phyloP scores from a whole-genome alignment of 2,113 vertebrate species.

The Sylvietta virens region DNA sequence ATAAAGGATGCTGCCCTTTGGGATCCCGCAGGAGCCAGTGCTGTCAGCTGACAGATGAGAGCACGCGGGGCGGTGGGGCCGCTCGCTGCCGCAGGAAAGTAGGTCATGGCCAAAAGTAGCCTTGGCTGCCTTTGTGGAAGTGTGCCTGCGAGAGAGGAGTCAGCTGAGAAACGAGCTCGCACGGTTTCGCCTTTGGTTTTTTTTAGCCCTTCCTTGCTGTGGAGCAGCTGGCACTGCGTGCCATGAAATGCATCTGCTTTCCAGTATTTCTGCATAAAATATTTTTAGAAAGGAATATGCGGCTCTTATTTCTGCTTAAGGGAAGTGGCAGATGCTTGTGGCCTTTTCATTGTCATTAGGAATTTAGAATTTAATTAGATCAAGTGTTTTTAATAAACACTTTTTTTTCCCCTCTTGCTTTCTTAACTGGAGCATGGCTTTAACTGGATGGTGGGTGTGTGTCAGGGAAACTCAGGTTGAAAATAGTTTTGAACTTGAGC shows the following conservation, averaged over 20 bases:
- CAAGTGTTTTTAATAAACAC: neutral
- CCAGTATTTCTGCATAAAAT: constrained; percentile 18
- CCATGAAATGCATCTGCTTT: constrained; percentile 2
- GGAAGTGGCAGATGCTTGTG: neutral
- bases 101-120: constrained; percentile 57
- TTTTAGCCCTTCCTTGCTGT: constrained; percentile 18
- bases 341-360: neutral
- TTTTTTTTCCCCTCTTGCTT: neutral
- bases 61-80: neutral
- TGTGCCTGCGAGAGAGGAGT: neutral
- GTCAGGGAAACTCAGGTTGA: neutral
- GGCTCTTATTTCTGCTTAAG: neutral
- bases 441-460: neutral
- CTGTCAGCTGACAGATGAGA: neutral
- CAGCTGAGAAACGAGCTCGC: neutral
- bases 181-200: neutral
- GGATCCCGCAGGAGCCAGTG: neutral
- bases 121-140: constrained; percentile 16
- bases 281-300: constrained; percentile 20
- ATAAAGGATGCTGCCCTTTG: neutral
- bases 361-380: constrained; percentile 11
- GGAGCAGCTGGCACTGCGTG: constrained; percentile 37
- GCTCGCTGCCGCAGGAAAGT: neutral
- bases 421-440: neutral
- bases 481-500: neutral